Conservation (phyloP, 2,797 vertebrate species). For the Danio jaintianensis region DNA sequence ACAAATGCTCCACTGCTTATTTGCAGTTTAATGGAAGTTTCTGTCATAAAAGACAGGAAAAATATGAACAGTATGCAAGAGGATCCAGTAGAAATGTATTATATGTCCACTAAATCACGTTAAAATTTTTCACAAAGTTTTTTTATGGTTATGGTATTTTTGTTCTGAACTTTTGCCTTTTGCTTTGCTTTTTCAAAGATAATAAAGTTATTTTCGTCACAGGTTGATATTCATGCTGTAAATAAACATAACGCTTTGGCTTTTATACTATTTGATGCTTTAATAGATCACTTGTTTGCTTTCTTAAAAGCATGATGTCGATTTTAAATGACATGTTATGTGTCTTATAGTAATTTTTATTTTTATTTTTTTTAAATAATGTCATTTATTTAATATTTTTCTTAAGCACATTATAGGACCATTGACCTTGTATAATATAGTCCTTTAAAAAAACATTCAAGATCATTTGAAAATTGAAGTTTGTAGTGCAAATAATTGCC, state of each 20-base stretch:
- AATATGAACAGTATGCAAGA: neutral
- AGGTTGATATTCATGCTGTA: neutral
- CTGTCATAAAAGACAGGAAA: too few relatives aligned
- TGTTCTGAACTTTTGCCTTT: neutral
- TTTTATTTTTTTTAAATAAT: neutral
- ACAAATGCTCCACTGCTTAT: too few relatives aligned
- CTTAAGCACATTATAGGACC: neutral
- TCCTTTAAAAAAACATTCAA: neutral
- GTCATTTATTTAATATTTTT: neutral
- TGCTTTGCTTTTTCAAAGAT: neutral
- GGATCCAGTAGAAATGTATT: neutral
- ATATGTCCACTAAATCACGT: neutral
- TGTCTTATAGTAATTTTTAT: too few relatives aligned
- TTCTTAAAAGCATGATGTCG: neutral
- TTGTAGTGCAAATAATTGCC: neutral
- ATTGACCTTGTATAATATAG: neutral
- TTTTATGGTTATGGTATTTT: neutral
- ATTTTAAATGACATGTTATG: neutral
- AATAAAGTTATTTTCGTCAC: neutral
- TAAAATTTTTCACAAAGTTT: neutral
- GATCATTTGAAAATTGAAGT: neutral
- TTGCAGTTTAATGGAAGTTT: too few relatives aligned
- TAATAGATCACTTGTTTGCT: neutral
- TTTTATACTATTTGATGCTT: neutral
- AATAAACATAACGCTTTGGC: neutral